Evolutionary conservation across 2,797 vertebrate genomes (phyloP).

Genomic region (Rousettus madagascariensis): DNA sequence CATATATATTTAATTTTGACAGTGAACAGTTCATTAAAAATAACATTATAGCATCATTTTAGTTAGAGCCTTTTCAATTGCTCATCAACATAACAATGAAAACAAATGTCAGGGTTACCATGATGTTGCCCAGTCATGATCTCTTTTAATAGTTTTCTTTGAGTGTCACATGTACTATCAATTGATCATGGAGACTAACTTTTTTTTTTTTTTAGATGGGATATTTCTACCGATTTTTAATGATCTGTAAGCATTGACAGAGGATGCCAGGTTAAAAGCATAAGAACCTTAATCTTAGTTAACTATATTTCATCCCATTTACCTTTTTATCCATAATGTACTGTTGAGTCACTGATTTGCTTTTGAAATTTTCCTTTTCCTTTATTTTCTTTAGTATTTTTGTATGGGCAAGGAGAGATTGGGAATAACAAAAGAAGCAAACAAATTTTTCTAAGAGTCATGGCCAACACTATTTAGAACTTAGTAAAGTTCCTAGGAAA

Average conservation of each 20-base stretch:
- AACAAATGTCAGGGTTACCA: constrained; percentile 22
- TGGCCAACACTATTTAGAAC: not conserved
- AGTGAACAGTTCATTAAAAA: constrained; percentile 58
- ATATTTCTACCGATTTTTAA: not conserved
- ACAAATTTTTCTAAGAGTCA: constrained; percentile 21
- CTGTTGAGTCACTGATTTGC: not conserved
- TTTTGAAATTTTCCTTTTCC: not conserved
- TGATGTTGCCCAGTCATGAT: not conserved
- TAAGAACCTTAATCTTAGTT: constrained; percentile 22
- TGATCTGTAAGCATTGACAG: constrained; percentile 24
- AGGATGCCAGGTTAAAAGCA: constrained; percentile 7
- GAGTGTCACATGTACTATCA: not conserved
- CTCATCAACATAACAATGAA: constrained; percentile 66
- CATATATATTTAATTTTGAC: constrained; percentile 43
- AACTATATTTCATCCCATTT: not conserved
- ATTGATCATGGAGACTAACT: constrained; percentile 2
- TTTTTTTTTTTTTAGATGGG: constrained; percentile 19
- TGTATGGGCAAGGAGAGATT: not conserved
- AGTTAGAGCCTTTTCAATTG: constrained; percentile 56
- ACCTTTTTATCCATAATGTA: not conserved
- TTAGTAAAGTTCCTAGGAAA: not conserved
- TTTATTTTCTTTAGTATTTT: not conserved
- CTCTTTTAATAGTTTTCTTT: constrained; percentile 36
- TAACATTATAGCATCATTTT: constrained; percentile 52
- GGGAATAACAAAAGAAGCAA: not conserved